Conservation (phyloP, 2,797 vertebrate genomes). For the Pempheris klunzingeri region DNA sequence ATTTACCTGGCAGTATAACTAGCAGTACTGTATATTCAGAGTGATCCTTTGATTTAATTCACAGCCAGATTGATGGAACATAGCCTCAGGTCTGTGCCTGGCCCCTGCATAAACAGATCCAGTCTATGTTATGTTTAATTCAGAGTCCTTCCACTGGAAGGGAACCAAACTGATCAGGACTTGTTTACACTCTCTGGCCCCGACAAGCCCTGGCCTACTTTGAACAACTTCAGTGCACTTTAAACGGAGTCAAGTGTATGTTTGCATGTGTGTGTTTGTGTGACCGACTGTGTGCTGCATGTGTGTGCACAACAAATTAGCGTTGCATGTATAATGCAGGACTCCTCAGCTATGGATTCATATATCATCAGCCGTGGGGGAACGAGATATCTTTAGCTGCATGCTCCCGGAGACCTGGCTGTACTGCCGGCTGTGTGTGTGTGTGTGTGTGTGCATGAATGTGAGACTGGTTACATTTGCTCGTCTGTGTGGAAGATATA, state of each 20-base stretch:
- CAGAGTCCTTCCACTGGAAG: constrained; percentile 72
- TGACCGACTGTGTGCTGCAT: constrained; percentile 33
- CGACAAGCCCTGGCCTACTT: constrained; percentile 80
- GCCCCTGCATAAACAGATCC: constrained; percentile 74
- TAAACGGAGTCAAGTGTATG: constrained; percentile 65
- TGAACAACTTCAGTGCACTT: constrained; percentile 69
- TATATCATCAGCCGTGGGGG: constrained; percentile 46
- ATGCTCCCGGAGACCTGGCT: constrained; percentile 47
- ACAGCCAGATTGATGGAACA: constrained; percentile 77
- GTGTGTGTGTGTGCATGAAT: neutral
- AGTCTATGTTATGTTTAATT: constrained; percentile 79
- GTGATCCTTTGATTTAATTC: constrained; percentile 76
- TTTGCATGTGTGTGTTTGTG: constrained; percentile 30
- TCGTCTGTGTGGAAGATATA: constrained; percentile 41
- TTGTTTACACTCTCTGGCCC: constrained; percentile 76
- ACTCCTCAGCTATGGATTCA: constrained; percentile 64
- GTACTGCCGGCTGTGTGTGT: neutral
- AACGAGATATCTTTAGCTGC: constrained; percentile 52
- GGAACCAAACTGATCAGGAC: constrained; percentile 77
- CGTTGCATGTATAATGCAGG: constrained; percentile 77
- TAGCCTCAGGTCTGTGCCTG: constrained; percentile 73
- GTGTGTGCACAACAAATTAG: constrained; percentile 62
- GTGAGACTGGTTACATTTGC: constrained; percentile 46
- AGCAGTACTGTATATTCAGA: constrained; percentile 57
- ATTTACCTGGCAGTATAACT: constrained; percentile 66